Evolutionary conservation across 2,888 invertebrate genomes (phyloP).

Genomic region (Tipula helvola): DNA sequence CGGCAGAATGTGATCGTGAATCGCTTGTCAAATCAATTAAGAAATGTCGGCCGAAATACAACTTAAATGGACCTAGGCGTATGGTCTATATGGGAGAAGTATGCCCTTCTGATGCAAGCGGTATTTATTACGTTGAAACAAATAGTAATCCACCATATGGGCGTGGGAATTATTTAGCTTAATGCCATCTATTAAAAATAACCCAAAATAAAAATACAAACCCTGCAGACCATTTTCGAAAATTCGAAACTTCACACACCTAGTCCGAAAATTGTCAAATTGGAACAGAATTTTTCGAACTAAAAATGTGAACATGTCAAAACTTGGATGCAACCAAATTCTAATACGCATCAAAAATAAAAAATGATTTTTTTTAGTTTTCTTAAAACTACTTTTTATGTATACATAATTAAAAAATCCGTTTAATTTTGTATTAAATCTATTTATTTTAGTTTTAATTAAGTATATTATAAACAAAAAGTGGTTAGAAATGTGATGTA

Average conservation of each 20-base stretch:
- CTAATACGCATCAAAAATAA: slow-evolving; percentile 9
- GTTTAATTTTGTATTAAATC: background rate
- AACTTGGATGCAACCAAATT: background rate
- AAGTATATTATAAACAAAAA: background rate
- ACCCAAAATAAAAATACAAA: background rate
- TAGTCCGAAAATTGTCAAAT: background rate
- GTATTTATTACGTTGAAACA: slow-evolving; percentile 27
- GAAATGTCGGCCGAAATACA: slow-evolving; percentile 11
- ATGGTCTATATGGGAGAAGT: slow-evolving; percentile 31
- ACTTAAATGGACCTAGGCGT: slow-evolving; percentile 11
- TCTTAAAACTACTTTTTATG: background rate
- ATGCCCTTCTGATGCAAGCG: slow-evolving; percentile 22
- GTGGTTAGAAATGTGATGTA: background rate
- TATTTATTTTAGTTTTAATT: background rate
- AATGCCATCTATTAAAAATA: background rate
- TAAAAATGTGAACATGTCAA: background rate
- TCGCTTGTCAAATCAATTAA: slow-evolving; percentile 15
- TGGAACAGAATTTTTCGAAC: background rate
- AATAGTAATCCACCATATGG: slow-evolving; percentile 28
- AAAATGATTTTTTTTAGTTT: background rate
- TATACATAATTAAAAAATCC: background rate
- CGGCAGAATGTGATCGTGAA: slow-evolving; percentile 23
- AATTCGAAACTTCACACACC: slow-evolving; percentile 7
- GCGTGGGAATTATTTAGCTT: slow-evolving; percentile 15
- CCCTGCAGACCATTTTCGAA: slow-evolving; percentile 5